Evolutionary conservation across 2,888 invertebrate genomes (phyloP).

Genomic region (Lasioglossum pauxillum): DNA sequence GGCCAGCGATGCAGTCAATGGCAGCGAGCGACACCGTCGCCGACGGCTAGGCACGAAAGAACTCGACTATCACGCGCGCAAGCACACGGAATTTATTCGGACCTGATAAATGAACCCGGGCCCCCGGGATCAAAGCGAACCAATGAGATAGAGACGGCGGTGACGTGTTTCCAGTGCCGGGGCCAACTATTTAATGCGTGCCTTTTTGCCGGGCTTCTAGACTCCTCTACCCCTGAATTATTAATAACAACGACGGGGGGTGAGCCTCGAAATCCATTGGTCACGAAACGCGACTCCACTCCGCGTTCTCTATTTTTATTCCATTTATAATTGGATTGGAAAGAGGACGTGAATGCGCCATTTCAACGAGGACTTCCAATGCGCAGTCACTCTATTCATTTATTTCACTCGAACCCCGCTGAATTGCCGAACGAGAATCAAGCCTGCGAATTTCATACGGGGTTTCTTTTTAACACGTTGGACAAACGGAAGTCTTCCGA

Average conservation of each 20-base stretch:
- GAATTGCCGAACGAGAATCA: not conserved
- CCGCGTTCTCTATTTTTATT: not conserved
- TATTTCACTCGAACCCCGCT: not conserved
- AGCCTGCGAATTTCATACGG: not conserved
- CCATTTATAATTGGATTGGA: slow-evolving; percentile 6
- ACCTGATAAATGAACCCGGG: slow-evolving; percentile 56
- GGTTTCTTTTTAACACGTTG: not conserved
- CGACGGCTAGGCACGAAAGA: slow-evolving; percentile 46
- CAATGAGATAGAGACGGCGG: slow-evolving; percentile 32
- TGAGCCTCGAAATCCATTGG: not conserved
- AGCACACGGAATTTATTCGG: slow-evolving; percentile 59
- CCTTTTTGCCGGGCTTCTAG: slow-evolving; percentile 24
- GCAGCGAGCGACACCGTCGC: slow-evolving; percentile 11
- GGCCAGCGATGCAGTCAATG: not conserved
- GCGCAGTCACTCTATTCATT: slow-evolving; percentile 1
- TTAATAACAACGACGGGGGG: not conserved
- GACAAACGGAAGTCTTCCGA: not conserved
- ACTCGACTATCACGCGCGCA: slow-evolving; percentile 14
- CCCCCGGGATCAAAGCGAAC: slow-evolving; percentile 36
- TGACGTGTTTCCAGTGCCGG: slow-evolving; percentile 23
- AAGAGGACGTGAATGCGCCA: not conserved
- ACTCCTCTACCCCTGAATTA: slow-evolving; percentile 10
- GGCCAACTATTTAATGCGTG: slow-evolving; percentile 34
- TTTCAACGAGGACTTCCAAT: not conserved
- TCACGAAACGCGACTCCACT: not conserved